Base-by-base conservation (phyloP, 2,888 invertebrate genomes). In the Apamea anceps region DNA sequence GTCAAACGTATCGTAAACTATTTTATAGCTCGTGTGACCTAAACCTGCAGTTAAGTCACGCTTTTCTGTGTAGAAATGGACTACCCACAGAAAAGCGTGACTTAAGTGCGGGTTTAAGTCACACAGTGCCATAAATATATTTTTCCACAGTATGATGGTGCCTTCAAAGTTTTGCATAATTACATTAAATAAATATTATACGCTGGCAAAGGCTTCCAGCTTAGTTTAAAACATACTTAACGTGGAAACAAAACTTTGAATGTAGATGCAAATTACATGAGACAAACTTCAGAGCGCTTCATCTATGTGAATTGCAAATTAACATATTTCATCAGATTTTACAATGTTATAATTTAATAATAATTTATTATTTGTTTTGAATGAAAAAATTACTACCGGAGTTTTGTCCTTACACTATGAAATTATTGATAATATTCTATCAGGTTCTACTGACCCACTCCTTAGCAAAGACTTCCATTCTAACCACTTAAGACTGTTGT, bases 191-290 rank as follows among this genome's bases (percentile, higher is more conserved):
- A 65, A 18, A n/a, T 65, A 54, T n/a, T 60, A 25, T 72, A 37
- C 25, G 13, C 1, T 32, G 18, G 28, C 2, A 25, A 18, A 71
- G 13, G 37, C 3, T 63, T 54, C 7, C 28, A 6, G 42, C 48
- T 63, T 62, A 71, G 32, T 82, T 73, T 7, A 54, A 66, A 51
- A 72, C n/a, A 70, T 57, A 67, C 13, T 79, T 76, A 32, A 54
- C 72, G 4, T 57, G 32, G 48, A 60, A 54, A 57, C 37, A 48
- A 51, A 75, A 81, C 62, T 84, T 77, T 80, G 28, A 37, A 75
- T 85, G 74, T 76, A 81, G 6, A 84, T 85, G 78, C 85, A 81
- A 79, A 85, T 81, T 63, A 32, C 32, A 45, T 21, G 62, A 67
- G 54, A 48, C 67, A 45, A 82, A 82, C 48, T 74, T 5, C 60